Evolutionary conservation across 2,797 vertebrate species (phyloP).

Genomic region (Chromis chromis): DNA sequence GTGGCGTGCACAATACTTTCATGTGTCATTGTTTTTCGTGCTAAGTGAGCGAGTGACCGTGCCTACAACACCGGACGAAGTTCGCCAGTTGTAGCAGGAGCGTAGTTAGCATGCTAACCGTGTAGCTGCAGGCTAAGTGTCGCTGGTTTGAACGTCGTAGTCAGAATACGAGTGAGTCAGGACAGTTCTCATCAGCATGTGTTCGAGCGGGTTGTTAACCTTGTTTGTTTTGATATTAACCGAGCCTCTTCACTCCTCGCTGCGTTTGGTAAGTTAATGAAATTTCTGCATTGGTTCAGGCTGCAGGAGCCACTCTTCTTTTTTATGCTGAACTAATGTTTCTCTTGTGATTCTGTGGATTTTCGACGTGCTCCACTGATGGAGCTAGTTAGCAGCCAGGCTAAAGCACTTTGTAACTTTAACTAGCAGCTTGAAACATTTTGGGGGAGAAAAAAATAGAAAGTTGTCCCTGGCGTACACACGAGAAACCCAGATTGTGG

Average conservation of each 20-base stretch:
- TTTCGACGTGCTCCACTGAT: conserved; percentile 1
- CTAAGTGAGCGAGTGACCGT: conserved; percentile 76
- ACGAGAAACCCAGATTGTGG: neutral
- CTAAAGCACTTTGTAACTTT: neutral
- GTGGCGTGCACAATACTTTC: conserved; percentile 62
- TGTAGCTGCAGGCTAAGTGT: conserved; percentile 65
- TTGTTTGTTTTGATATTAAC: conserved; percentile 31
- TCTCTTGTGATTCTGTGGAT: conserved; percentile 34
- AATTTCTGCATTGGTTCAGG: conserved; percentile 20
- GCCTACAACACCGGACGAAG: conserved; percentile 75
- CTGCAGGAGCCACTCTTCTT: neutral
- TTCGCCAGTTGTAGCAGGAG: conserved; percentile 67
- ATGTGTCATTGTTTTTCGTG: conserved; percentile 70
- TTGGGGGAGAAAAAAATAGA: neutral
- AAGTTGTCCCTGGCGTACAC: conserved; percentile 26
- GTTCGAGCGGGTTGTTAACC: conserved; percentile 44
- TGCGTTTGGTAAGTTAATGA: conserved; percentile 29
- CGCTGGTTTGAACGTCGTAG: conserved; percentile 51
- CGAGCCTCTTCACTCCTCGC: conserved; percentile 1
- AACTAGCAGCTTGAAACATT: conserved; percentile 1
- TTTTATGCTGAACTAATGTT: conserved; percentile 40
- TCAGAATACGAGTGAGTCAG: conserved; percentile 51
- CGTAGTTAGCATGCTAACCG: conserved; percentile 79
- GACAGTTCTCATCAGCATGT: conserved; percentile 53
- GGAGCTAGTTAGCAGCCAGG: conserved; percentile 34